Base-by-base conservation (phyloP, 2,888 invertebrate genomes). In the Scrobipalpa atriplicella region DNA sequence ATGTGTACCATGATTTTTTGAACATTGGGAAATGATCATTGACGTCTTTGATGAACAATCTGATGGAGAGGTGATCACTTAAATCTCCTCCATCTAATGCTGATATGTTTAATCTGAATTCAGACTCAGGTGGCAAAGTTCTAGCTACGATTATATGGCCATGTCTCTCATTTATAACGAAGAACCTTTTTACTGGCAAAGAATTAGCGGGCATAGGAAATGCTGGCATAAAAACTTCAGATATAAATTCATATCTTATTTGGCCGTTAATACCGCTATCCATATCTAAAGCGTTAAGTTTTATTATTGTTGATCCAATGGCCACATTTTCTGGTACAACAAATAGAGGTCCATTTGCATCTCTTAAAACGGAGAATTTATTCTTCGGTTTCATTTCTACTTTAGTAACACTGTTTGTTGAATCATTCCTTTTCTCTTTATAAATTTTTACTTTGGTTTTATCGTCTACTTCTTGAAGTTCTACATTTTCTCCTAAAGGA, bases 11-110 rank as follows among this genome's bases (percentile, higher is more conserved):
- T 0, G 96, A 94, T 73, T 96, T 96, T 73, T 95, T 95, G 72
- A 98, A 98, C 71, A 95, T 94, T 0, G 98, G 98, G 6, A 95
- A 94, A 80, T 98, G 97, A 75, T 98, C 96, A 82, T 98, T 98
- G 0, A 97, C 94, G 77, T 97, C 97, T 75, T 94, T 94, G 0
- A 97, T 94, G 62, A 94, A 94, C n/a, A 98, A 93, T 72, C 95
- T 93, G 3, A 97, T 84, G 7, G 94, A 94, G 1, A 96, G 93
- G 64, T 93, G 93, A 73, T 97, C 97, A 72, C 94, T 94, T 2
- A 97, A 84, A 2, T 95, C 96, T 5, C 96, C 97, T 0, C 95
- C 94, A 81, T 98, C 98, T 16, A 94, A 90, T 0, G 97, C 97
- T 0, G 96, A 94, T 5, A 97, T 92, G 75, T 96, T 96, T 3